phyloP scores from a whole-genome alignment of 1,140 invertebrate species.

The Panulirus ornatus region DNA sequence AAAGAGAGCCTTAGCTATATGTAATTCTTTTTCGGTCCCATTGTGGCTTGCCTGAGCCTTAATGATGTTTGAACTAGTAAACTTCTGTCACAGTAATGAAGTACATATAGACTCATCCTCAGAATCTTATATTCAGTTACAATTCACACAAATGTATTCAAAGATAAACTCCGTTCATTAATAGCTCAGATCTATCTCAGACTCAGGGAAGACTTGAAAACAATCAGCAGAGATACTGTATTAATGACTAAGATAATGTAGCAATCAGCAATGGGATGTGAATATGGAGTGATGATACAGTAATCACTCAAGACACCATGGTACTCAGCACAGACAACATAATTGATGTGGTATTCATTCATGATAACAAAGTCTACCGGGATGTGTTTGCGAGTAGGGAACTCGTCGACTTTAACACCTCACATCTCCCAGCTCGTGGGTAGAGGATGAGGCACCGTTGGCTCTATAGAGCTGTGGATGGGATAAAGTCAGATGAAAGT shows the following conservation, averaged over 20 bases:
- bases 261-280: not conserved
- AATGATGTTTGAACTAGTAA: conserved; percentile 1
- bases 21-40: not conserved
- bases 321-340: not conserved
- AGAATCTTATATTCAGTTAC: not conserved
- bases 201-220: conserved; percentile 41
- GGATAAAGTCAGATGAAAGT: conserved; percentile 41
- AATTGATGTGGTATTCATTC: not conserved
- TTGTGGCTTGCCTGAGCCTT: conserved; percentile 22
- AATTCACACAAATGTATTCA: conserved; percentile 16
- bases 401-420: conserved; percentile 52
- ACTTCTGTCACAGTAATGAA: not conserved
- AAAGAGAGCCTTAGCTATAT: not conserved
- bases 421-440: conserved; percentile 75
- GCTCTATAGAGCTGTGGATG: conserved; percentile 71
- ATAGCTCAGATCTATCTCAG: conserved; percentile 12
- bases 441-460: conserved; percentile 74
- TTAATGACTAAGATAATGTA: not conserved
- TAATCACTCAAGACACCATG: conserved; percentile 27
- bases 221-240: not conserved
- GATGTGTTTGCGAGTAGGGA: not conserved
- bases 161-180: not conserved
- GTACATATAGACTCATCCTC: not conserved
- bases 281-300: not conserved
- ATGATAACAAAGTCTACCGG: not conserved